These are phyloP conservation scores for Smutsia temminckii DNA, from an alignment of 2,797 vertebrate species.

Conservation along the genomic window DNA sequence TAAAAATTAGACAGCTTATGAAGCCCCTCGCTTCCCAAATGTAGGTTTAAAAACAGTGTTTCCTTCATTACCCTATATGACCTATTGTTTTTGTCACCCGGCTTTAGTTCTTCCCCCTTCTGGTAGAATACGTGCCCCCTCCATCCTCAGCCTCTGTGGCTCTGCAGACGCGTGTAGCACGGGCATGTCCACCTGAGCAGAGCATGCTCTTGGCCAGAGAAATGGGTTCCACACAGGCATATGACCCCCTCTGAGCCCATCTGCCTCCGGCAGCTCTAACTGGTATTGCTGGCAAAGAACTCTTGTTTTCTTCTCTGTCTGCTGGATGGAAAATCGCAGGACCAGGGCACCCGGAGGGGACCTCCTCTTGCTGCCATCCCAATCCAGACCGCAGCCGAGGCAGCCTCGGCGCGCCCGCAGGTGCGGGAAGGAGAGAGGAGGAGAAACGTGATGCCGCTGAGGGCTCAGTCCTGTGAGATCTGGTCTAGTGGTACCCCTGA, in stretches of 20 bases:
- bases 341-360: no score
- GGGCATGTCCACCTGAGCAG: rapidly evolving
- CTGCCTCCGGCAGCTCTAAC: not conserved
- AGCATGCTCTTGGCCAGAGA: not conserved
- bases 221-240: rapidly evolving
- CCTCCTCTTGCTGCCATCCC: not conserved
- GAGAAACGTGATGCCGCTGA: not conserved
- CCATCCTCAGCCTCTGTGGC: no score
- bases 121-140: no score
- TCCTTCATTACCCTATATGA: rapidly evolving
- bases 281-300: not conserved
- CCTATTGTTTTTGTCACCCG: not conserved
- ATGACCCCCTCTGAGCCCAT: rapidly evolving
- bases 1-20: not conserved
- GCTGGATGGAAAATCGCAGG: not conserved
- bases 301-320: not conserved
- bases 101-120: not conserved
- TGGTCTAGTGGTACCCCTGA: not conserved
- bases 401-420: not conserved
- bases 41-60: not conserved
- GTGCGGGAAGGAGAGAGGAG: not conserved
- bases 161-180: not conserved
- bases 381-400: not conserved
- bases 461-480: not conserved
- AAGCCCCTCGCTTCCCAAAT: not conserved